Percentiles rank a stretch among this genome's conserved stretches.
phyloP scores from a whole-genome alignment of 2,797 vertebrate genomes.

The Leptatherina wallacei region DNA sequence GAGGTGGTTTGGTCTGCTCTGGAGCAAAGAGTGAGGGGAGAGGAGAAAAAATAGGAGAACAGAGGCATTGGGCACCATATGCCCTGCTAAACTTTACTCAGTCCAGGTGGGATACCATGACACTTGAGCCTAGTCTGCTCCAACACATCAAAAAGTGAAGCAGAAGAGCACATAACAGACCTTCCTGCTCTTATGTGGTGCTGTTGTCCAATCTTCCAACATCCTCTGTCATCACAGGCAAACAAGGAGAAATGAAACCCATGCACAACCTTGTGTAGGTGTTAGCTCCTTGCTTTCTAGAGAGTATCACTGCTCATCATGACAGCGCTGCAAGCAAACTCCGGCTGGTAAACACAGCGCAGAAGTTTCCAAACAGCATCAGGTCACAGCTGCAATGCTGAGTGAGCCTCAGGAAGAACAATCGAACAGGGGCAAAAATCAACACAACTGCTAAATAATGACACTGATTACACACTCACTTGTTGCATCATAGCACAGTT shows the following conservation, averaged over 20 bases:
- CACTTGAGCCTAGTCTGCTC: slow-evolving; percentile 23
- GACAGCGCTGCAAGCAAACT: slow-evolving; percentile 45
- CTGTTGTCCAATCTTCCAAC: slow-evolving; percentile 28
- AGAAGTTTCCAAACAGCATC: slow-evolving; percentile 28
- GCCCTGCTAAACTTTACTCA: slow-evolving; percentile 52
- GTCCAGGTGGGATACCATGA: slow-evolving; percentile 42
- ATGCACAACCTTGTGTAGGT: slow-evolving; percentile 51
- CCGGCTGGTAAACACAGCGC: slow-evolving; percentile 51
- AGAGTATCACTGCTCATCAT: slow-evolving; percentile 32
- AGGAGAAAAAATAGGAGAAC: slow-evolving; percentile 30
- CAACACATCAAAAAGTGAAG: slow-evolving; percentile 17
- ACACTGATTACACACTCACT: background rate
- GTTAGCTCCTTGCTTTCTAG: slow-evolving; percentile 35
- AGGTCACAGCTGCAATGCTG: slow-evolving; percentile 46
- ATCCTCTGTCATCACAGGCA: slow-evolving; percentile 17
- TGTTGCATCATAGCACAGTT: background rate
- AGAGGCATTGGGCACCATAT: slow-evolving; percentile 59
- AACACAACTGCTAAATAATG: slow-evolving; percentile 15
- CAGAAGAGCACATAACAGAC: slow-evolving; percentile 24
- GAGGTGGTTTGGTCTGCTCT: slow-evolving; percentile 56
- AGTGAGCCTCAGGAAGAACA: slow-evolving; percentile 32
- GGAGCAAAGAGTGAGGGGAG: slow-evolving; percentile 38
- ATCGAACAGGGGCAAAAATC: slow-evolving; percentile 28
- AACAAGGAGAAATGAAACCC: slow-evolving; percentile 47
- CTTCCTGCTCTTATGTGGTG: slow-evolving; percentile 14